Conservation (phyloP, 2,888 invertebrate genomes). For the Microchrysa polita region DNA sequence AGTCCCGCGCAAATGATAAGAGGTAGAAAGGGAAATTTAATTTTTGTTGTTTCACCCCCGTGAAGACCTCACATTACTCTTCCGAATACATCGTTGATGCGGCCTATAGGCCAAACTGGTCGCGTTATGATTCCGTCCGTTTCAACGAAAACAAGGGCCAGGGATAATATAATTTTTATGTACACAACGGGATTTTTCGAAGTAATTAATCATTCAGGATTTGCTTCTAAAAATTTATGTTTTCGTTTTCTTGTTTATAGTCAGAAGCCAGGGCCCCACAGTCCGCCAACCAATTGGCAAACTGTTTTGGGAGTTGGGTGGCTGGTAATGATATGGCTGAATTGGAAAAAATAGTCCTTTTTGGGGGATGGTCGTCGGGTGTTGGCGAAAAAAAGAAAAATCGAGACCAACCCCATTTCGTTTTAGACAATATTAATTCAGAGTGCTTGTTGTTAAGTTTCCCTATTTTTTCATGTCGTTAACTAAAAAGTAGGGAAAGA, state of each 20-base stretch:
- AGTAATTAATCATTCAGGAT: slow-evolving; percentile 50
- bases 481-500: slow-evolving; percentile 14
- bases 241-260: slow-evolving; percentile 44
- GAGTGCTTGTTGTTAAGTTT: slow-evolving; percentile 6
- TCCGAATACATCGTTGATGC: not conserved
- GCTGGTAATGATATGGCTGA: not conserved
- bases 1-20: slow-evolving; percentile 38
- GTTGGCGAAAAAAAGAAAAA: slow-evolving; percentile 10
- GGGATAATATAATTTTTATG: slow-evolving; percentile 48
- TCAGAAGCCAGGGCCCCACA: slow-evolving; percentile 34
- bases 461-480: slow-evolving; percentile 10
- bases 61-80: not conserved
- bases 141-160: slow-evolving; percentile 30
- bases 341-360: not conserved
- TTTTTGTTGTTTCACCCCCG: slow-evolving; percentile 23
- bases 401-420: slow-evolving; percentile 36
- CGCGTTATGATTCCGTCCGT: slow-evolving; percentile 35
- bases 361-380: not conserved
- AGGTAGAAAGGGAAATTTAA: slow-evolving; percentile 41
- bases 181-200: slow-evolving; percentile 48
- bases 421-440: slow-evolving; percentile 22
- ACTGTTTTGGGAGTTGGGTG: not conserved
- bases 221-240: slow-evolving; percentile 45
- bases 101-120: not conserved
- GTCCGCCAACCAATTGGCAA: slow-evolving; percentile 7